phyloP scores from a whole-genome alignment of 2,113 vertebrate genomes.

The Antechinus flavipes region DNA sequence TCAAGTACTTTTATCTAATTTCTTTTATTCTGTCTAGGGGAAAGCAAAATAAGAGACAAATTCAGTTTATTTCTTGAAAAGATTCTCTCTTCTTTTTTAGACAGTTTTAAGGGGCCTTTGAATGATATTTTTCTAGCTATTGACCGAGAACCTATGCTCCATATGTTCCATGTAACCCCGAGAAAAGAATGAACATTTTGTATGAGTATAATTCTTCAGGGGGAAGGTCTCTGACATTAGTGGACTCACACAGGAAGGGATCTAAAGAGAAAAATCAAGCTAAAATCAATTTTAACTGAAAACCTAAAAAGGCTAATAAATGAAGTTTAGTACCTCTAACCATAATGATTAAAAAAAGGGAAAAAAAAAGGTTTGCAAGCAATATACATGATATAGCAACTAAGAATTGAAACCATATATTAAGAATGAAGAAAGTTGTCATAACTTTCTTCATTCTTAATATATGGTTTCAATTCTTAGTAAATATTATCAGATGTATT shows the following conservation, averaged over 20 bases:
- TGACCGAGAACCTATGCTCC: neutral
- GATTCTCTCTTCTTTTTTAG: neutral
- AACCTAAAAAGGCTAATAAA: neutral
- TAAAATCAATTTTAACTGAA: neutral
- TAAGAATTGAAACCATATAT: neutral
- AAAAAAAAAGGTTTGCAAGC: neutral
- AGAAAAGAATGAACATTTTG: neutral
- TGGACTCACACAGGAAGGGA: neutral
- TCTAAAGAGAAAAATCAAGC: neutral
- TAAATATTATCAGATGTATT: neutral
- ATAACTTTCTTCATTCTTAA: neutral
- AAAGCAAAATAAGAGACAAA: neutral
- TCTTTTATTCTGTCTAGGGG: neutral
- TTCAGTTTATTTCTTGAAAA: neutral
- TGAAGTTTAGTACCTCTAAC: neutral
- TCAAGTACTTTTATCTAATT: neutral
- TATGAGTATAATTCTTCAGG: neutral
- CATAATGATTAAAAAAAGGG: neutral
- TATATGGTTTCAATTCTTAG: neutral
- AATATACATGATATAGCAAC: neutral
- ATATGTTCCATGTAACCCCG: neutral
- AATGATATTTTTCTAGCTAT: neutral
- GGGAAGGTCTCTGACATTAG: neutral
- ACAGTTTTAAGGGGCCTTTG: neutral
- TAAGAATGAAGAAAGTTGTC: neutral